Base-by-base conservation (phyloP, 2,113 vertebrate species). In the Hassar affinis region DNA sequence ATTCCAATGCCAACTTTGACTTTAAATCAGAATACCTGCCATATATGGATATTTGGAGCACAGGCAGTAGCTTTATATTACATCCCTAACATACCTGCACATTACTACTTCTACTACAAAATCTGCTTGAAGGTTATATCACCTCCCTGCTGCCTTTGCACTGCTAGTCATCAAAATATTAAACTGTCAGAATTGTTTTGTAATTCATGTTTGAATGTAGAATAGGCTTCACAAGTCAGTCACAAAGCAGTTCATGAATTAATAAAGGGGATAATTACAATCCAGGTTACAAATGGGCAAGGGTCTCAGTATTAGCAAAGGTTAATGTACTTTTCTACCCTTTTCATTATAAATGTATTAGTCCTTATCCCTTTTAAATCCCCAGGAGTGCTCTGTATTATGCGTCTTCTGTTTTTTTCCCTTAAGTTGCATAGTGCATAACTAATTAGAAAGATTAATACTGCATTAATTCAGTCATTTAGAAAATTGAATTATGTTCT, bases 401-500 rank as follows among this genome's bases (percentile, higher is more conserved):
- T 62, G 20, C 25, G 54, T 64, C 30, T 51, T 68, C 33, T 82
- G 2, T 42, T 42, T 42, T 42, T 42, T 42, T 42, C 38, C 20
- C 68, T 68, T 47, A 84, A 45, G n/a, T 72, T 84, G 47, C 54
- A 81, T 61, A 52, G 33, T 61, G 62, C 62, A 56, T 77, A 76
- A 54, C 78, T 47, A 68, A 83, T 83, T 49, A 42, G 68, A 27
- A 33, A 22, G 45, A 66, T 74, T 38, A 75, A 74, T 66, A 38
- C 45, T 27, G 54, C 79, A 78, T 49, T 38, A 79, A 86, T 88
- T 90, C 90, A 86, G 86, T 89, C 83, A 90, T 90, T 83, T 83
- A 81, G 87, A 90, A 90, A 92, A 92, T 91, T 90, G 85, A 82
- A 90, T 92, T 89, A 91, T 88, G 89, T 91, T 92, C 91, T 90